Evolutionary conservation across 2,113 vertebrate genomes (phyloP), one percentile per base, ranked within the genome.

Genomic region (Scomber colias): DNA sequence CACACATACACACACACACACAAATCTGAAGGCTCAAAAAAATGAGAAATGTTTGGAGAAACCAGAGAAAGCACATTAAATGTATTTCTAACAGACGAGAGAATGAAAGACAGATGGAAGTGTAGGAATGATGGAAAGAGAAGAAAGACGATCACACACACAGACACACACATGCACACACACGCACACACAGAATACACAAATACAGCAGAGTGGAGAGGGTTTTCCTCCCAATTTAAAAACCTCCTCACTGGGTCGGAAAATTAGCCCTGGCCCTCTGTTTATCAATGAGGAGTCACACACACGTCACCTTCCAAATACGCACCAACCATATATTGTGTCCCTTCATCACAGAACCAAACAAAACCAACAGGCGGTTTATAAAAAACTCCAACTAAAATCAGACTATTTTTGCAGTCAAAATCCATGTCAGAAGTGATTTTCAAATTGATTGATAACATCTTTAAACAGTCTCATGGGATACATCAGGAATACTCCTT

Each of bases 181-280:
- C 49, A 55, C 49, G 54, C 46, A n/a, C 11, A 57, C 17, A 35
- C 45, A 45, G 30, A 70, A 53, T 8, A 78, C 31, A 55, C 27
- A 75, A 72, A 87, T 56, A 68, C 30, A 65, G 69, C 68, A 81
- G 71, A 73, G 78, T 74, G 59, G 31, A 70, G 77, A 73, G 72
- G 74, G 60, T 46, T 63, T 86, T 79, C 64, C 68, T 45, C 59
- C 44, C 67, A 68, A 54, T 91, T 89, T 85, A 84, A 92, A 87
- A 86, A 76, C 71, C 71, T 84, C 79, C 79, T 92, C 86, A 90
- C 84, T 94, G 88, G 82, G 72, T 92, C 68, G 88, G 90, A 94
- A 93, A 87, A 94, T 92, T 89, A 94, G 88, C 75, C 80, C 27
- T 61, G 85, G 77, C 82, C 67, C 82, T 78, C 63, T 78, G 68